Percentiles rank a stretch among this genome's conserved stretches.
Evolutionary conservation across 2,888 invertebrate species (phyloP).

Genomic region (Resseliella maxima): DNA sequence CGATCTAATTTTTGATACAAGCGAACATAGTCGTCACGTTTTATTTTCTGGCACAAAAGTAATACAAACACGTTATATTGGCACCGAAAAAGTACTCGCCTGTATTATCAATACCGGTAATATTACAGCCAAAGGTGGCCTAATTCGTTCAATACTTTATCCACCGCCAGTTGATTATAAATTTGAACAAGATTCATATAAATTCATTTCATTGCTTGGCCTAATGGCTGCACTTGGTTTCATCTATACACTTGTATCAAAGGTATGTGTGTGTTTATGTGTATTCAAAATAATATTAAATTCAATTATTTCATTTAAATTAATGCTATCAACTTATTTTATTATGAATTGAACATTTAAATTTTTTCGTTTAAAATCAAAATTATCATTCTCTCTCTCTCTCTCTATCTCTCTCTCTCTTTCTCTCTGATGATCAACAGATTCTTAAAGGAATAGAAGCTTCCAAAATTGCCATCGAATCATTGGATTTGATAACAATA

Average conservation of each 20-base stretch:
- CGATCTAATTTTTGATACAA: slow-evolving; percentile 80
- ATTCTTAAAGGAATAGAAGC: slow-evolving; percentile 72
- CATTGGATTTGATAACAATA: slow-evolving; percentile 92
- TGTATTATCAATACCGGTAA: slow-evolving; percentile 88
- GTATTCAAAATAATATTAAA: too few species aligned
- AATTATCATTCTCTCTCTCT: too few species aligned
- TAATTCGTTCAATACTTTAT: slow-evolving; percentile 94
- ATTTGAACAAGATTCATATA: slow-evolving; percentile 93
- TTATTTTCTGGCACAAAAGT: slow-evolving; percentile 92
- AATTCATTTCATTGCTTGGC: slow-evolving; percentile 85
- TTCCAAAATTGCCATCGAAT: slow-evolving; percentile 78
- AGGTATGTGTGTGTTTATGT: slow-evolving; percentile 70
- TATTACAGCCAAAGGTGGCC: slow-evolving; percentile 89
- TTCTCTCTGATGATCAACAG: too few species aligned
- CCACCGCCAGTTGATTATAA: slow-evolving; percentile 97
- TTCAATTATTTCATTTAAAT: too few species aligned
- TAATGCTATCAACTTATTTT: too few species aligned
- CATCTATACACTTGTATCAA: slow-evolving; percentile 86
- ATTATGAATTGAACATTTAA: too few species aligned
- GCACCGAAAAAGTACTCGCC: slow-evolving; percentile 82
- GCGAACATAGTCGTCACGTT: slow-evolving; percentile 88
- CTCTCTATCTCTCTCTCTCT: too few species aligned
- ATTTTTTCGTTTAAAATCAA: too few species aligned
- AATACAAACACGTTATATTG: slow-evolving; percentile 91
- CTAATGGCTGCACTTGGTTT: slow-evolving; percentile 85